Base-by-base conservation (phyloP, 2,797 vertebrate species). In the Pygocentrus nattereri region DNA sequence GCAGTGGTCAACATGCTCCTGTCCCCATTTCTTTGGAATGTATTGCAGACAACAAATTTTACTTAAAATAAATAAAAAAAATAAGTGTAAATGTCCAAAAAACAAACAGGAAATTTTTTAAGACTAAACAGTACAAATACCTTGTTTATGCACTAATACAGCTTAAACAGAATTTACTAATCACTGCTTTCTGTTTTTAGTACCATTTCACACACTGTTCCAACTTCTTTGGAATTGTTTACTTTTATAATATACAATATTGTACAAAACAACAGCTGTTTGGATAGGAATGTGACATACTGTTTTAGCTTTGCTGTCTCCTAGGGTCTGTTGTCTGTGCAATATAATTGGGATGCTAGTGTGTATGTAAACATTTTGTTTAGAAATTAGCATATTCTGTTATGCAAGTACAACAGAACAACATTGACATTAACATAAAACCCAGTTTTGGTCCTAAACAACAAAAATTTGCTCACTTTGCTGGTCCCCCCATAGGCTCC, bases 401-500 rank as follows among this genome's bases (percentile, higher is more conserved):
- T 3, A 69, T 25, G 3, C 44, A 47, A 15, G 31, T 10, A 54
- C 47, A 18, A 23, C 7, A 23, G 4, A 31, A 73, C 21, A 34
- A 54, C 8, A 7, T 44, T 21, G 3, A 19, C 12, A 44, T 13
- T 5, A 16, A 44, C 71, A 31, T 16, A 23, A 41, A 41, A 25
- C 13, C 23, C 6, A 44, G 64, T 47, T 65, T 69, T n/a, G 38
- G 12, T 23, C 4, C 10, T 11, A 76, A 84, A 78, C 76, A 82
- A 64, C 13, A 12, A 84, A 87, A 88, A 78, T 82, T 80, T 94
- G 96, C 98, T 97, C 95, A 99, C 98, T 98, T 92, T 98, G 98
- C 85, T 97, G 97, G 80, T 99, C 97, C 89, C 98, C 97, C 98
- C 98, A 99, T 87, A 98, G 95, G 94, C 95, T 98, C 97, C 97